phyloP scores from a whole-genome alignment of 2,113 vertebrate genomes.

The Microtus pennsylvanicus region DNA sequence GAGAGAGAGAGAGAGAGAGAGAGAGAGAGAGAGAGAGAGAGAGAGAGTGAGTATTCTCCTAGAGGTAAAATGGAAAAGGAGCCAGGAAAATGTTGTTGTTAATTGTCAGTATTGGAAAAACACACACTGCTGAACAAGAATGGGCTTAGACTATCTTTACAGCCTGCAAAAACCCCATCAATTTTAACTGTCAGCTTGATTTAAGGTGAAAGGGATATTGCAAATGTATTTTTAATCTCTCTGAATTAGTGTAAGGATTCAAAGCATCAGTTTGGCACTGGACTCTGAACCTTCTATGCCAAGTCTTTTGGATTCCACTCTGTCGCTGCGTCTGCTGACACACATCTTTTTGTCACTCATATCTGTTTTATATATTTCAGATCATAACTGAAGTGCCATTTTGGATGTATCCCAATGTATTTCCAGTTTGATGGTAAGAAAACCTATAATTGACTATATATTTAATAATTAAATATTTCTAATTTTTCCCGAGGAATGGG shows the following conservation, averaged over 20 bases:
- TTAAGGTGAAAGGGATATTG: neutral
- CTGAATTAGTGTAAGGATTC: neutral
- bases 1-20: no score
- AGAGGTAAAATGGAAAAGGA: neutral
- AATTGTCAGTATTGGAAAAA: neutral
- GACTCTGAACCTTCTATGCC: neutral
- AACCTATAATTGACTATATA: neutral
- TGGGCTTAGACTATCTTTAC: neutral
- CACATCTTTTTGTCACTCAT: neutral
- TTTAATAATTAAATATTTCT: slow-evolving; percentile 1
- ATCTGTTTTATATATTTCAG: neutral
- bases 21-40: no score
- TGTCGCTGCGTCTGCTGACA: neutral
- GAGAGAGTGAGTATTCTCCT: no score
- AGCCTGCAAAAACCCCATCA: neutral
- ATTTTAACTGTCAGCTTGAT: neutral
- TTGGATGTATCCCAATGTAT: neutral
- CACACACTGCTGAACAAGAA: neutral
- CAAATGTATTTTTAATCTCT: neutral
- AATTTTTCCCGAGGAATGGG: neutral
- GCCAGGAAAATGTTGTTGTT: neutral
- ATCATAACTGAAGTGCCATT: slow-evolving; percentile 24
- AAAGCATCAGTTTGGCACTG: neutral
- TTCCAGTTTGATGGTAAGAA: neutral
- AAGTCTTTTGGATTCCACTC: neutral